A percentile compares a stretch with the other conserved stretches of the same genome.
Evolutionary conservation across 2,888 invertebrate species (phyloP).

Genomic region (Meta bourneti): DNA sequence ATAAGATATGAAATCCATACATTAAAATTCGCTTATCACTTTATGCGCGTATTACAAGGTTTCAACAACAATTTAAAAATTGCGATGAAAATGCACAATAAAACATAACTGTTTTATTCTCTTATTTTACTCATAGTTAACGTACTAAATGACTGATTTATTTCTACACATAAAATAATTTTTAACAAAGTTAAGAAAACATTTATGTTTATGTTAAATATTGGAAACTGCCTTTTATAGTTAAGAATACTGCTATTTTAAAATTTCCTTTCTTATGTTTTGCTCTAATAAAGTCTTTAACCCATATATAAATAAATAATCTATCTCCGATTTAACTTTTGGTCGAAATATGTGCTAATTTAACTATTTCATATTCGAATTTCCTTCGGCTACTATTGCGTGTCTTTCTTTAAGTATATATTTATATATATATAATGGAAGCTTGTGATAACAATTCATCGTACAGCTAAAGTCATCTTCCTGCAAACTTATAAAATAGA

Average conservation of each 20-base stretch:
- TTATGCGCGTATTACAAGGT: no score
- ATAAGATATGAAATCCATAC: no score
- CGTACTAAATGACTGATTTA: not conserved
- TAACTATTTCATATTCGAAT: not conserved
- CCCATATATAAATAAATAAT: not conserved
- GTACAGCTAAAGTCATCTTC: slow-evolving; percentile 16
- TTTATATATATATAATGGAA: slow-evolving; percentile 29
- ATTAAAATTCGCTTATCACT: no score
- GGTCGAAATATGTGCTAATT: not conserved
- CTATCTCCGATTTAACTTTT: not conserved
- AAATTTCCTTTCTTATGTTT: no score
- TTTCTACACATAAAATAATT: not conserved
- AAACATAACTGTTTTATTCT: no score
- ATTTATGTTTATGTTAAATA: no score
- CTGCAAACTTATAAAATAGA: slow-evolving; percentile 55
- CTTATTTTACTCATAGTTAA: not conserved
- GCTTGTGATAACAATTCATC: slow-evolving; percentile 38
- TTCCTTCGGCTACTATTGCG: slow-evolving; percentile 25
- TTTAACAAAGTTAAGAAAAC: no score
- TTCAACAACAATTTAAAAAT: no score
- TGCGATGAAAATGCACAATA: no score
- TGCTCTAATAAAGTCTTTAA: no score
- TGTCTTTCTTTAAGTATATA: slow-evolving; percentile 1
- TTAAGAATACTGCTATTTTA: not conserved
- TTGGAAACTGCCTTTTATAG: not conserved